Base-by-base conservation (phyloP, 1,140 invertebrate species). In the Chionoecetes opilio region DNA sequence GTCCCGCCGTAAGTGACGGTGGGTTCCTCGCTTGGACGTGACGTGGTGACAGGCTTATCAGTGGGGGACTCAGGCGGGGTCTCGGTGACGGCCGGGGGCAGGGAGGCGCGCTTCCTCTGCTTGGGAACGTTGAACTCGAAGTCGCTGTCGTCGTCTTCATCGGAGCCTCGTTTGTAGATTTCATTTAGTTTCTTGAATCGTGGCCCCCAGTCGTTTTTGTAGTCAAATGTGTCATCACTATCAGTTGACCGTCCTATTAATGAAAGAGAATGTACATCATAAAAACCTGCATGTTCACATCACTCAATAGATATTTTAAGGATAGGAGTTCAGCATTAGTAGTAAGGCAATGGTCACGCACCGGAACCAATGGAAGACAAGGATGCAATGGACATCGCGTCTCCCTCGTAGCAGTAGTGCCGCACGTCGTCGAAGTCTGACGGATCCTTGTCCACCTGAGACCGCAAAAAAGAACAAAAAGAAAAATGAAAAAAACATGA, bases 321-420 rank as follows among this genome's bases (percentile, higher is more conserved):
- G 46, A 53, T 53, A 87, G 3, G 32, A 35, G 85, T 38, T 3
- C 9, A 87, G 9, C 0, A 34, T n/a, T 3, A 37, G 34, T 31
- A 34, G 3, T n/a, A n/a, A 53, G 46, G 46, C 46, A 53, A 0
- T 17, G 21, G 46, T 14, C 21, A 87, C 96, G 75, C 3, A 96
- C 96, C 93, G 8, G 96, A 96, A 21, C 91, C 95, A 37, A 96
- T 91, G 89, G 96, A 96, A 84, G 96, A 96, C 93, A 96, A 86
- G n/a, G 96, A 96, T 14, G 96, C 96, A 14, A 96, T 95, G 5
- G 93, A 95, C 93, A 96, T 95, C 82, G 95, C 95, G 38, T 99
- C 99, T 26, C 99, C 99, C 97, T 99, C 99, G 96, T 99, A 99
- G 37, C 98, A 99, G 97, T 99, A 99, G 97, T 99, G 99, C 86